phyloP scores from a whole-genome alignment of 2,113 vertebrate species.

The Trogon surrucura region DNA sequence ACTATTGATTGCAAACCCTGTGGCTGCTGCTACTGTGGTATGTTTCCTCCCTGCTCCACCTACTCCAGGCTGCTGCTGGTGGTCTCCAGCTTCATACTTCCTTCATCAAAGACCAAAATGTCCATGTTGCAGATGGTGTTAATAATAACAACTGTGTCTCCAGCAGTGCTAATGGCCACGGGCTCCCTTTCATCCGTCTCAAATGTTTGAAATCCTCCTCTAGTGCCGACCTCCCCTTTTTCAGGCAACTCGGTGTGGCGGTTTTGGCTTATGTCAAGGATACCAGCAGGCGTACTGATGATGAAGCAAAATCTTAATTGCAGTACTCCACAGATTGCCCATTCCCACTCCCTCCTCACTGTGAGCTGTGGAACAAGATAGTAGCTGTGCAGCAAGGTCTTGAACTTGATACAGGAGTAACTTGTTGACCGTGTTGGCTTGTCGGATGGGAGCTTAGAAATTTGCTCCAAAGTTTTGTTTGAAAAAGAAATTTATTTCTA shows the following conservation, averaged over 20 bases:
- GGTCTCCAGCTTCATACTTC: constrained; percentile 33
- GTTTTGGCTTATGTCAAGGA: constrained; percentile 15
- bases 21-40: constrained; percentile 37
- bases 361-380: not conserved
- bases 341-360: not conserved
- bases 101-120: constrained; percentile 29
- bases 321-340: not conserved
- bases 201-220: constrained; percentile 35
- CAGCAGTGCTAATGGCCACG: constrained; percentile 46
- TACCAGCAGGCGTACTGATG: not conserved
- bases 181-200: constrained; percentile 55
- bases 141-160: constrained; percentile 57
- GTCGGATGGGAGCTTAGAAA: not conserved
- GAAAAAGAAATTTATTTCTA: not conserved
- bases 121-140: constrained; percentile 51
- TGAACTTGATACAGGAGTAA: not conserved
- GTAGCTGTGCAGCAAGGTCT: not conserved
- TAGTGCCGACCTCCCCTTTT: constrained; percentile 1
- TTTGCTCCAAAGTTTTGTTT: not conserved
- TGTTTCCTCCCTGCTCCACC: not conserved
- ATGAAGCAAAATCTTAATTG: constrained; percentile 10
- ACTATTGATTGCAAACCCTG: not conserved
- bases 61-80: constrained; percentile 48
- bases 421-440: rapidly evolving
- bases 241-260: not conserved